Base-by-base conservation (phyloP, 2,113 vertebrate genomes). In the Macrotis lagotis region DNA sequence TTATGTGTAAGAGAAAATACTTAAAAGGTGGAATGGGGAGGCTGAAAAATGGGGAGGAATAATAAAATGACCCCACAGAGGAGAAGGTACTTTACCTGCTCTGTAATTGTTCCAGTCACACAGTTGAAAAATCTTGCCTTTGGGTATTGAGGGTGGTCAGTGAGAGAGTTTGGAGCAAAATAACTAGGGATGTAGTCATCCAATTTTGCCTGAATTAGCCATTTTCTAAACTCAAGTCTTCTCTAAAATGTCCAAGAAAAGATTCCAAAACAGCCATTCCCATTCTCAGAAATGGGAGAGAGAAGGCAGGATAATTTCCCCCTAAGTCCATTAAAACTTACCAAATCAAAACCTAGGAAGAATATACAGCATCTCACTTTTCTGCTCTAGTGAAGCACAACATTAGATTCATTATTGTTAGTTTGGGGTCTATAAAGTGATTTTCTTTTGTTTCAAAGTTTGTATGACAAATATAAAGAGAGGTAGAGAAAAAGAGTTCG, bases 401-500 rank as follows among this genome's bases (percentile, higher is more conserved):
- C 66, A 83, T 83, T 83, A 83, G n/a, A 83, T 83, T 44, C 66
- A 83, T 83, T 83, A 24, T 83, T 83, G 66, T 83, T 83, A 16
- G n/a, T 83, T 83, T 83, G 66, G 66, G 19, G 31, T 94, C 0
- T 83, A 44, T 83, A 24, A 83, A 44, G 7, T 24, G 66, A 83
- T 83, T 0, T n/a, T 96, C 95, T 94, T 44, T 31, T 2, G 22
- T 0, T 95, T 97, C 92, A 37, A 89, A 90, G 51, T 88, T 48
- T 88, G 26, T 31, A 26, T 88, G 74, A 92, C 49, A 44, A 50
- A 51, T 88, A 88, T 25, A 93, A 31, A 28, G 47, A 49, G 26
- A 96, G 92, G 4, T 92, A 51, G 52, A 31, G 94, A 26, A 95
- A 95, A 90, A 52, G n/a, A 83, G 31, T 94, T 96, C 37, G 47